Conservation (phyloP, 2,113 vertebrate species). For the Progne subis region DNA sequence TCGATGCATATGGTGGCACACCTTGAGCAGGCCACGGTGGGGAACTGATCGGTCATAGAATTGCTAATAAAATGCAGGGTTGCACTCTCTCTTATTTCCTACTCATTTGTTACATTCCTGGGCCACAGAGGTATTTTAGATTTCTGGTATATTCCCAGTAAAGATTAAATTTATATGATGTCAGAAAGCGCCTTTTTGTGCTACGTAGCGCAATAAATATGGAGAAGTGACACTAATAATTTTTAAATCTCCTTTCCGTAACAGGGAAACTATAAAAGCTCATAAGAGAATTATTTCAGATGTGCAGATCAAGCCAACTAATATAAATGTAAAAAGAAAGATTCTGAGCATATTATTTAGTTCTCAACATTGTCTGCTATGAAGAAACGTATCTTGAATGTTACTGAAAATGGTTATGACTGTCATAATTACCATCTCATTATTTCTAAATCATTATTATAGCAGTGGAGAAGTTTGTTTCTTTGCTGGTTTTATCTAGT, state of each 20-base stretch:
- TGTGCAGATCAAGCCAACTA: neutral
- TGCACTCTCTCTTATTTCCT: neutral
- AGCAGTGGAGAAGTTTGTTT: neutral
- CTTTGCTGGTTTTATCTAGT: neutral
- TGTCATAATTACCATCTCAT: neutral
- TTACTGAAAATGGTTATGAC: neutral
- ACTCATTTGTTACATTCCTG: neutral
- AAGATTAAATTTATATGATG: neutral
- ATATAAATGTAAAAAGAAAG: neutral
- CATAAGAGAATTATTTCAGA: neutral
- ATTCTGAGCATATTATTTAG: neutral
- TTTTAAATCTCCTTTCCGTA: neutral
- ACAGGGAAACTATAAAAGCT: neutral
- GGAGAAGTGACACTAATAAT: neutral
- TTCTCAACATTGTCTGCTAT: neutral
- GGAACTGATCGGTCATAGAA: neutral
- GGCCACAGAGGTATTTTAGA: neutral
- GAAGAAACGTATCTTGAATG: neutral
- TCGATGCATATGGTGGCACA: neutral
- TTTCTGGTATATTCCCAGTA: neutral
- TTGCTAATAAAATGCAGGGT: neutral
- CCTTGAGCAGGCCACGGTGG: neutral
- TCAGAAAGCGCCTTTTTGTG: neutral
- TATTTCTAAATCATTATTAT: neutral
- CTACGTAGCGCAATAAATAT: neutral